Percentiles rank a stretch among this genome's conserved stretches.
phyloP scores from a whole-genome alignment of 2,797 vertebrate genomes.

The Sphaeramia orbicularis region DNA sequence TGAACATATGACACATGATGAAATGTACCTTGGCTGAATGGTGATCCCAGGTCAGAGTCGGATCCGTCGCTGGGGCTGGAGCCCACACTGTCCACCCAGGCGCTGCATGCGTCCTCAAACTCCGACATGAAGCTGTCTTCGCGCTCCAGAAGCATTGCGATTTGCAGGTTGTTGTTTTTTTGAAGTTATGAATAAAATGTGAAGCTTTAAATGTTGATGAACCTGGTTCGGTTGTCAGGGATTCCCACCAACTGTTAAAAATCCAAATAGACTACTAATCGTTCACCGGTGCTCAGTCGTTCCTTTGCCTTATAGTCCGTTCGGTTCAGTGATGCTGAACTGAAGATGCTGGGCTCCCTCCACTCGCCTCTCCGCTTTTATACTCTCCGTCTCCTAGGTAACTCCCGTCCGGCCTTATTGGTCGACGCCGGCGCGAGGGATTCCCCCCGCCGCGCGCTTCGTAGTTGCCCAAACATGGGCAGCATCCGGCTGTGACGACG shows the following conservation, averaged over 20 bases:
- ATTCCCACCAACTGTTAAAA: constrained; percentile 32
- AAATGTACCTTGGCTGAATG: constrained; percentile 69
- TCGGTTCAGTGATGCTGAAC: constrained; percentile 51
- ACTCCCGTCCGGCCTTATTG: constrained; percentile 84
- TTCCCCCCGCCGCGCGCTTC: constrained; percentile 86
- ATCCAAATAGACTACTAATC: constrained; percentile 5
- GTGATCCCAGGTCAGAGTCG: constrained; percentile 71
- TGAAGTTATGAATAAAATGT: no score
- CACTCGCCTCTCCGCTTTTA: constrained; percentile 82
- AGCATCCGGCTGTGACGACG: constrained; percentile 90
- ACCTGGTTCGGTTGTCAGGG: constrained; percentile 6
- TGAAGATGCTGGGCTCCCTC: constrained; percentile 64
- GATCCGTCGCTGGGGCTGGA: constrained; percentile 65
- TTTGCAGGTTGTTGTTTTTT: no score
- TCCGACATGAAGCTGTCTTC: constrained; percentile 80
- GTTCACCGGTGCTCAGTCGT: constrained; percentile 10
- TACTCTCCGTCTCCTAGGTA: constrained; percentile 86
- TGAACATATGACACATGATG: no score
- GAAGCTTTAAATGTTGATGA: neutral
- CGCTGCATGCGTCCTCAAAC: constrained; percentile 80
- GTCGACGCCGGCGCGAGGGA: constrained; percentile 90
- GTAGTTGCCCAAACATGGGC: constrained; percentile 93
- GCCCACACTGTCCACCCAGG: constrained; percentile 80
- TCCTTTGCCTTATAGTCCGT: constrained; percentile 7
- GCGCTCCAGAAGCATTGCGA: constrained; percentile 75